Evolutionary conservation across 2,113 vertebrate genomes (phyloP).

Genomic region (Clupea harengus): DNA sequence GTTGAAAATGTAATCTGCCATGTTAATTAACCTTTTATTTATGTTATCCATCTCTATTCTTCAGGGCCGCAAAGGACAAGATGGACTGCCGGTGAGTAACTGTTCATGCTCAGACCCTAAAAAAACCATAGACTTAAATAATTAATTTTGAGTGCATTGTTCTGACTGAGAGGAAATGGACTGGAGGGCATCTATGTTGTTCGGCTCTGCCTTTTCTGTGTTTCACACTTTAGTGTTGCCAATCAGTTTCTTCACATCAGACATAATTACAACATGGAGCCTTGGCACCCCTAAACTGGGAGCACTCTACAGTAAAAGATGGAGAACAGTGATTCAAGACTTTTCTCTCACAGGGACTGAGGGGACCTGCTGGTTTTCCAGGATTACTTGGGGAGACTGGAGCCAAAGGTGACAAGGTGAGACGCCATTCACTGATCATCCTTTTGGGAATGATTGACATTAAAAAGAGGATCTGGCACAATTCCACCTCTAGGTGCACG

Average conservation of each 20-base stretch:
- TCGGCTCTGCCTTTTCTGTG: neutral
- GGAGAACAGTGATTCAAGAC: neutral
- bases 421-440: neutral
- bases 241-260: neutral
- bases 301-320: too few relatives aligned
- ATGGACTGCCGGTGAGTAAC: conserved; percentile 65
- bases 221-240: neutral
- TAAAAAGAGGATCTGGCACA: neutral
- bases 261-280: neutral
- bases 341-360: conserved; percentile 64
- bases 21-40: neutral
- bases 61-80: conserved; percentile 68
- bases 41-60: conserved; percentile 5
- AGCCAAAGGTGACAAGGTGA: conserved; percentile 79
- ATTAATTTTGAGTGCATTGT: too few relatives aligned
- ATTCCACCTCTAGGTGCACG: neutral
- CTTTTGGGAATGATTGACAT: neutral
- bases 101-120: neutral
- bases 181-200: neutral
- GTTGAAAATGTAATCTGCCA: neutral
- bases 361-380: conserved; percentile 59
- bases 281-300: neutral
- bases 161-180: too few relatives aligned
- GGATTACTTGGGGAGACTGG: conserved; percentile 71
- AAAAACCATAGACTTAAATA: too few relatives aligned